Conservation (phyloP, 2,797 vertebrate genomes). For the Megaceryle alcyon region DNA sequence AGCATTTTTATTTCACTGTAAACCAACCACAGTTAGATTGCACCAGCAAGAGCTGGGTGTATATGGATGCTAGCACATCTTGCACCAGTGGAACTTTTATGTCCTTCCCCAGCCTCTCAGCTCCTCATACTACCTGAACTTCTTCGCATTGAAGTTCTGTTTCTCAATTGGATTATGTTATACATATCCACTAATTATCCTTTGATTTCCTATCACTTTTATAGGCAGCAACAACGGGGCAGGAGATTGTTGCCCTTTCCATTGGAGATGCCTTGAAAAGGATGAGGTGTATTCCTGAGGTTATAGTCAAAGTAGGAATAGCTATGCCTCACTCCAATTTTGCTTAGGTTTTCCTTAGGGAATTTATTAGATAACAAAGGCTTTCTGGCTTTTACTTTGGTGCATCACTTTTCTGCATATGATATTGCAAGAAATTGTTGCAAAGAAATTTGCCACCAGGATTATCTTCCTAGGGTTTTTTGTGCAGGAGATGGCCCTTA, state of each 20-base stretch:
- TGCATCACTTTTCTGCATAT: neutral
- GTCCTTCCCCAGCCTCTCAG: neutral
- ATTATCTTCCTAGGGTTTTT: neutral
- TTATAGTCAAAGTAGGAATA: neutral
- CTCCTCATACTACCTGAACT: neutral
- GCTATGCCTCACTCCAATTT: neutral
- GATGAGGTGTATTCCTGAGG: neutral
- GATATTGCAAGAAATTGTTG: neutral
- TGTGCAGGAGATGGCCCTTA: neutral
- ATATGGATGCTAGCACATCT: fast-evolving
- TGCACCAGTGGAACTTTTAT: fast-evolving
- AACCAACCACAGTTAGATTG: neutral
- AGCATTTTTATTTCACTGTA: neutral
- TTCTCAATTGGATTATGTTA: neutral
- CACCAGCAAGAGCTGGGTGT: fast-evolving
- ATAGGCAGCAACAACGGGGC: neutral
- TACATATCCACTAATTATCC: neutral
- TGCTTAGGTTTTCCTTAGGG: neutral
- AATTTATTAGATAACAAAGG: neutral
- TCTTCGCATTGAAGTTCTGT: neutral
- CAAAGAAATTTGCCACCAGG: neutral
- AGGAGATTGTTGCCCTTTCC: neutral
- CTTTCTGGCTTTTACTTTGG: neutral
- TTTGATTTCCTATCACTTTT: neutral
- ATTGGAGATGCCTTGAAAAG: neutral